Base-by-base conservation (phyloP, 2,797 vertebrate genomes). In the Helarctos malayanus region DNA sequence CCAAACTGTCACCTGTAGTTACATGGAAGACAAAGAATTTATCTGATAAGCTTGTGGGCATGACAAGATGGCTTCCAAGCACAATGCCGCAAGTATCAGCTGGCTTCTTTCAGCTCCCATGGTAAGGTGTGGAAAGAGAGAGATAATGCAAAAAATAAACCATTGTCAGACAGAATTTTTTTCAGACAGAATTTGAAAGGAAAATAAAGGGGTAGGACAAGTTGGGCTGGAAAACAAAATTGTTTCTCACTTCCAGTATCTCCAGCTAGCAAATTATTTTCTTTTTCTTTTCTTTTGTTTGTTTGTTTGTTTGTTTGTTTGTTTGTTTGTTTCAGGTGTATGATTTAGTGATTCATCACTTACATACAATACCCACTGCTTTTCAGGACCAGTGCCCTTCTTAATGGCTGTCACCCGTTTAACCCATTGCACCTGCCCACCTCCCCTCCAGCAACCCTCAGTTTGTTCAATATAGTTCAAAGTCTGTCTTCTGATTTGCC, bases 171-270 rank as follows among this genome's bases (percentile, higher is more conserved):
- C 32, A 88, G 29, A 84, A 61, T 89, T 89, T 68, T 69, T 87
- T 92, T 49, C 69, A 61, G 45, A 32, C 35, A 87, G 47, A 90
- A 69, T 71, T 78, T 95, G 85, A 86, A 96, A 75, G 65, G 14
- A 69, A 81, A 89, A n/a, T 61, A 79, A 92, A 73, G 25, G 35
- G 9, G 1, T 75, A 68, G 47, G n/a, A 69, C 21, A 80, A 65
- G 16, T 73, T 73, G 47, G 54, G 3, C 13, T 80, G 4, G 19
- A 59, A 94, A 80, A 61, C 32, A 91, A 86, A 96, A 89, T 41
- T n/a, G 8, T 75, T 92, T 87, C 86, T 68, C 85, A 87, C 87
- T 75, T 87, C 4, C 0, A 78, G 76, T 57, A 96, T 80, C 61
- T 83, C 38, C 61, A 80, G 56, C 25, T 38, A 73, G 13, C 7